A percentile compares a stretch with the other conserved stretches of the same genome.
Conservation (phyloP, 2,888 invertebrate species). For the Urechis unicinctus region DNA sequence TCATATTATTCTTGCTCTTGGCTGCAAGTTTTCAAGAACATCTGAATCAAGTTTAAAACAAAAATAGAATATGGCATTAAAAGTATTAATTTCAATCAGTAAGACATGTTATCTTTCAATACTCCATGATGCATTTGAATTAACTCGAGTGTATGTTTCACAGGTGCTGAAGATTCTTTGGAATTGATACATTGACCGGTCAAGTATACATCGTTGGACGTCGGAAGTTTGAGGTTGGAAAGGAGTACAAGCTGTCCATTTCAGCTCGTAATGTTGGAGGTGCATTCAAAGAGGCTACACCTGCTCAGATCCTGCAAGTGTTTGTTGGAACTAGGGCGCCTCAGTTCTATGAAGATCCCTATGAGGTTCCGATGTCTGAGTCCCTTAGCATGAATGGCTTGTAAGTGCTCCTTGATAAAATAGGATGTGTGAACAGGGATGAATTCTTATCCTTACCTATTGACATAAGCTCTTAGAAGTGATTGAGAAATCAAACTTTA, state of each 20-base stretch:
- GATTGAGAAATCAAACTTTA: too few species aligned
- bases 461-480: too few species aligned
- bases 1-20: not conserved
- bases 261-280: constrained; percentile 17
- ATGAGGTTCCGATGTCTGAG: constrained; percentile 16
- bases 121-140: not conserved
- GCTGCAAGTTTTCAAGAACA: not conserved
- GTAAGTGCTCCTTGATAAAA: not conserved
- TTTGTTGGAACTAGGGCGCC: constrained; percentile 13
- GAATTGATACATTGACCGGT: constrained; percentile 16
- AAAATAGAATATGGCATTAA: too few species aligned
- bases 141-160: not conserved
- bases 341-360: constrained; percentile 16
- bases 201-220: constrained; percentile 15
- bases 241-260: constrained; percentile 13
- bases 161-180: constrained; percentile 17
- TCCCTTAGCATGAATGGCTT: not conserved
- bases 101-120: too few species aligned
- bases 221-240: constrained; percentile 9
- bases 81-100: too few species aligned
- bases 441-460: not conserved
- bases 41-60: not conserved
- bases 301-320: constrained; percentile 16
- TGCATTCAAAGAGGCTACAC: constrained; percentile 7
- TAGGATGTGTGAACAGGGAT: not conserved